Evolutionary conservation across 2,888 invertebrate genomes (phyloP), one percentile per base, ranked within the genome.

Genomic region (Eledona agricola): DNA sequence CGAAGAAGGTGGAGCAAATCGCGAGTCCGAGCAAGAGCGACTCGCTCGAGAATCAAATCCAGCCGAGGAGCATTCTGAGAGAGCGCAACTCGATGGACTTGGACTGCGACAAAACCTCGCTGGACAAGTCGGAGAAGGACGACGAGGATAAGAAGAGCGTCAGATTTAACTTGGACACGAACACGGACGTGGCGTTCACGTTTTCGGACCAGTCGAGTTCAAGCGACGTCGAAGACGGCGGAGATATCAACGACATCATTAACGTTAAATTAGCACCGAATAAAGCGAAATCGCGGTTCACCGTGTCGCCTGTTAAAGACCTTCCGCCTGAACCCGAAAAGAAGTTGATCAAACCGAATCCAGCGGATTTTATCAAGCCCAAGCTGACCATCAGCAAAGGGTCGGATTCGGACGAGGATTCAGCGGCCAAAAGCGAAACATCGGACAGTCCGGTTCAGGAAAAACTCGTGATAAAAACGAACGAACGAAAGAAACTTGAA

Each of bases 81-180:
- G 87, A 87, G 59, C 83, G 85, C 35, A 74, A 80, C 16, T 60
- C 59, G 7, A 57, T 73, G 9, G 73, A 75, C 56, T 58, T 70
- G 53, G 71, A 74, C 29, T 71, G 71, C 38, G 72, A 70, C 15
- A 71, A 69, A 59, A 51, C 70, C 29, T 57, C 63, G 1, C 23
- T 56, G 4, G 68, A 64, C 34, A 66, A 29, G 64, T 78, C 23
- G 77, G 71, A 71, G 23, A 70, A 81, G 60, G 80, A 82, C 52
- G 90, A 90, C 53, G 90, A 88, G 19, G 87, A 90, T 50, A 84
- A 84, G 52, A 90, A 90, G 70, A 89, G 87, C 69, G 90, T 91
- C 0, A 78, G 85, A 4, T 86, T 86, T 61, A 84, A 84, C 71
- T 72, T 86, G 45, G 78, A 80, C 40, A 76, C 75, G 43, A 78